Conservation (phyloP, 2,113 vertebrate species). For the Columbina picui region DNA sequence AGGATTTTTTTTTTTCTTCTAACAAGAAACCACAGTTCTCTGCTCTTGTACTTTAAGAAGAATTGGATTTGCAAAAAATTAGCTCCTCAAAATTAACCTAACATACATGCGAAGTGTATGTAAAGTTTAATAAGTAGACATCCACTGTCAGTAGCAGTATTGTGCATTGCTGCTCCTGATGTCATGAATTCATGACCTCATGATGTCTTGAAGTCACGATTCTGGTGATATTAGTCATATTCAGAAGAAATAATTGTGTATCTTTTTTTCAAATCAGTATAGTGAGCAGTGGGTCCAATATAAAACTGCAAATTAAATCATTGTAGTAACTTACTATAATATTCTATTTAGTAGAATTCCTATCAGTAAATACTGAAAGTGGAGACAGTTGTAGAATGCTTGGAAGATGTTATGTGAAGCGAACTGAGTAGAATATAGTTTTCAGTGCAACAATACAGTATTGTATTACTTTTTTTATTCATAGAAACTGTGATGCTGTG, state of each 20-base stretch:
- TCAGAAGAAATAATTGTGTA: background rate
- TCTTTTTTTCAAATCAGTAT: conserved; percentile 26
- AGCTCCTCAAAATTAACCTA: background rate
- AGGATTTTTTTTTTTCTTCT: background rate
- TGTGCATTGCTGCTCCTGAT: background rate
- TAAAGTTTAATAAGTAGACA: background rate
- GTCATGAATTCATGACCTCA: background rate
- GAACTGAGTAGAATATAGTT: background rate
- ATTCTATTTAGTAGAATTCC: background rate
- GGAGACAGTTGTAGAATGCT: background rate
- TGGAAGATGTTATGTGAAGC: conserved; percentile 26
- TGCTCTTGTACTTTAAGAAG: background rate
- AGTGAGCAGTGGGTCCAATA: background rate
- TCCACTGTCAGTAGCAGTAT: background rate
- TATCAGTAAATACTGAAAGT: conserved; percentile 11
- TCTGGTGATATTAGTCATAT: background rate
- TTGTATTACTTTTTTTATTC: background rate
- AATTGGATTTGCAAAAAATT: background rate
- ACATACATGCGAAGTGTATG: background rate
- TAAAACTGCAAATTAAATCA: conserved; percentile 28
- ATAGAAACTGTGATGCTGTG: background rate
- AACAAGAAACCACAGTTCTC: background rate
- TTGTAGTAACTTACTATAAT: background rate
- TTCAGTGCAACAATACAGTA: background rate
- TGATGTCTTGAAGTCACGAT: background rate